A percentile compares a stretch with the other conserved stretches of the same genome.
These are phyloP conservation scores for Struthio camelus DNA, from an alignment of 2,113 vertebrate genomes.

Conservation along the genomic window DNA sequence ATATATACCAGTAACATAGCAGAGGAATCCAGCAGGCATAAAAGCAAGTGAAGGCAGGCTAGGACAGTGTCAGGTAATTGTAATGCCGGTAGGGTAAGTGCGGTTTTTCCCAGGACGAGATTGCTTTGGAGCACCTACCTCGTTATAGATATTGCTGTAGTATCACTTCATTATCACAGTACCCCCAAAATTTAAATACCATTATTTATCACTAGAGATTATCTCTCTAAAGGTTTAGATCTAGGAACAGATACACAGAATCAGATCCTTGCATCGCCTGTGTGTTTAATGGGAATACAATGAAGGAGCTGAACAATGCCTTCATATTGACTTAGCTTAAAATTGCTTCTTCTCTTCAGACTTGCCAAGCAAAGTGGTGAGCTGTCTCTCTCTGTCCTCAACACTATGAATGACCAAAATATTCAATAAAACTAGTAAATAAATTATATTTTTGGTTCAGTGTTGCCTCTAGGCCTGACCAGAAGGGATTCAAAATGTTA, in stretches of 20 bases:
- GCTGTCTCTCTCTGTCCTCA: background rate
- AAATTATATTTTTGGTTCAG: background rate
- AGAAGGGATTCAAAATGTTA: background rate
- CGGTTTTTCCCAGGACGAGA: background rate
- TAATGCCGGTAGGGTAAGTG: background rate
- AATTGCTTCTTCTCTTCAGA: background rate
- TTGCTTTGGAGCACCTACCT: background rate
- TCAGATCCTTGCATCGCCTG: background rate
- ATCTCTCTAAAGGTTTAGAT: background rate
- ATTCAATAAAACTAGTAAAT: background rate
- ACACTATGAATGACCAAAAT: background rate
- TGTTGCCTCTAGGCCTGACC: background rate
- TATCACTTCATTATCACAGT: constrained; percentile 1
- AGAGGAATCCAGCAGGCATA: background rate
- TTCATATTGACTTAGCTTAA: background rate
- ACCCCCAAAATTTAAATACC: background rate
- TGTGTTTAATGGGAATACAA: background rate
- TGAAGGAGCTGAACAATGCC: background rate
- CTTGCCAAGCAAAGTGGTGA: background rate
- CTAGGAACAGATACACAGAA: background rate
- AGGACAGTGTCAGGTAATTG: background rate
- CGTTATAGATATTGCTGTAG: background rate
- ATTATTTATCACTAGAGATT: background rate
- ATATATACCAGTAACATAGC: background rate
- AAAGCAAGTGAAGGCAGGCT: background rate